These are phyloP conservation scores for Pygocentrus nattereri DNA, from an alignment of 2,797 vertebrate genomes.

Conservation along the genomic window DNA sequence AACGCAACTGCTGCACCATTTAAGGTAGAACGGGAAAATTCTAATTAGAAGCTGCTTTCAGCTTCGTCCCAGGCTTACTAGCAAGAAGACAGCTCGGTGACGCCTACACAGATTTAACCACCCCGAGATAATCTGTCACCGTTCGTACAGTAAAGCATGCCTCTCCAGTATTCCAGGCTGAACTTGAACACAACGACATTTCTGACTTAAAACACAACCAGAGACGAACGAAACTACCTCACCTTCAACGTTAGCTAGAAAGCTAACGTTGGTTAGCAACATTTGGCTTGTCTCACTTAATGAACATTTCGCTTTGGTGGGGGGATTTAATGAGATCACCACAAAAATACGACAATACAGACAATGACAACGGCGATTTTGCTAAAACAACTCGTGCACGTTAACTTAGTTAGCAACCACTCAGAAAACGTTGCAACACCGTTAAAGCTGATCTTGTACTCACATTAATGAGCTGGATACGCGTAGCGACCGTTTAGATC, in stretches of 20 bases:
- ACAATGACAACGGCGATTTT: not conserved
- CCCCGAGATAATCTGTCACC: not conserved
- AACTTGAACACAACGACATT: not conserved
- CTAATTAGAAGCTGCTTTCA: too few species aligned
- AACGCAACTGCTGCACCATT: too few species aligned
- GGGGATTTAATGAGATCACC: not conserved
- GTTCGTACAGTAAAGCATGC: not conserved
- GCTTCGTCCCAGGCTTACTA: slow-evolving; percentile 2
- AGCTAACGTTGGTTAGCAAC: not conserved
- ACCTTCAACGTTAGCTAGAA: not conserved
- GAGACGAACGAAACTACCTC: not conserved
- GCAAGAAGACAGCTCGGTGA: slow-evolving; percentile 1
- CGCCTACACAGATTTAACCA: slow-evolving; percentile 13
- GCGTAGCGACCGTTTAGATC: not conserved
- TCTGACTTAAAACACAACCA: not conserved
- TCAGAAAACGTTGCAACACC: not conserved
- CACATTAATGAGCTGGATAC: not conserved
- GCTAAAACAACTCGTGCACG: too few species aligned
- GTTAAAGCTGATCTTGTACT: not conserved
- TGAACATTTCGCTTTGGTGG: not conserved
- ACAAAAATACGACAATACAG: not conserved
- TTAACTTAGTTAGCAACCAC: too few species aligned
- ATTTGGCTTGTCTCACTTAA: too few species aligned
- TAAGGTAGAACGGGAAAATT: too few species aligned
- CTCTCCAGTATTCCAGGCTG: too few species aligned